Base-by-base conservation (phyloP, 30 jellyfish, hydroid and myxozoan species). In the Aurelia sp. region DNA sequence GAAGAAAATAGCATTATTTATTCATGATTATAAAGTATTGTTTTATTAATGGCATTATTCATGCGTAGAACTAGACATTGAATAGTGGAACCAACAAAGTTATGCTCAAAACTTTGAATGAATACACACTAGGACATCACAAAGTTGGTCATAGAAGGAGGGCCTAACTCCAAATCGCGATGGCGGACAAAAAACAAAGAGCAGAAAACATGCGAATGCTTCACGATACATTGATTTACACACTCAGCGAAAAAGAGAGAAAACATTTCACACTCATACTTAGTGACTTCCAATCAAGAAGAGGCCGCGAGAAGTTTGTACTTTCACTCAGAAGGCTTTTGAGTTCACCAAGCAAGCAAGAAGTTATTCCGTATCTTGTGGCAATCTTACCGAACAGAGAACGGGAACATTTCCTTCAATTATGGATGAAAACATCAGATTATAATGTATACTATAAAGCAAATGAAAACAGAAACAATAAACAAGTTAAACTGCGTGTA, bases 371-470 rank as follows among this genome's bases (percentile, higher is more conserved):
- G 12, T 79, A 87, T 69, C 64, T 87, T 57, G 51, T 87, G 64
- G 84, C 63, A 4, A 73, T 87, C 20, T 68, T 87, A 66, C 89
- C 91, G 3, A 16, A 5, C 79, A 77, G 88, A 48, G 96, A 87
- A 21, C 86, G 91, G 16, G 96, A 87, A 60, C 74, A 77, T 44
- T 87, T 87, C 74, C 76, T 87, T 13, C 66, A 87, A 8, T 62
- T 87, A 50, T 87, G 96, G 96, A 87, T 87, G 96, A 55, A 52
- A 31, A 87, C 96, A 10, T 87, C 96, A 44, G 44, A 55, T 41
- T 87, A 59, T 63, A 71, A 87, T 62, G 77, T 75, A 4, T 87
- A 64, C 22, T 87, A 87, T 47, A 61, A 35, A 6, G 18, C 47
- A n/a, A 61, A 59, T 41, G 71, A 57, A 33, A 82, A 51, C 27